A percentile compares a stretch with the other conserved stretches of the same genome.
phyloP scores from a whole-genome alignment of 2,113 vertebrate genomes.

The Pomatorhinus ruficollis region DNA sequence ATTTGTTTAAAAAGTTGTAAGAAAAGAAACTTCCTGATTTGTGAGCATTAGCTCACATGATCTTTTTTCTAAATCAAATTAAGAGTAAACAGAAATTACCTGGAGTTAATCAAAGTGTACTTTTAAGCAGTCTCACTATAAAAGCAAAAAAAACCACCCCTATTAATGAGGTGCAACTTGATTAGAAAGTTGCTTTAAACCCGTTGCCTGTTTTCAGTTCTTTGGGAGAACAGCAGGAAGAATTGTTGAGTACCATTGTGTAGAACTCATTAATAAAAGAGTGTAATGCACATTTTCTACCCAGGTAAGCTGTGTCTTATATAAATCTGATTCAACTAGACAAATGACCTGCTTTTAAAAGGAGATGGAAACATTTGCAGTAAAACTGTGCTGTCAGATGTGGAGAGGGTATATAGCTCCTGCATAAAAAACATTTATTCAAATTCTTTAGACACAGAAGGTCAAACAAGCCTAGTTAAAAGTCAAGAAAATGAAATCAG shows the following conservation, averaged over 20 bases:
- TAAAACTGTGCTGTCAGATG: conserved; percentile 25
- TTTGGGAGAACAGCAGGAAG: background rate
- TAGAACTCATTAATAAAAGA: conserved; percentile 62
- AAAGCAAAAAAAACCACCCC: background rate
- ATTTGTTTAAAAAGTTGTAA: background rate
- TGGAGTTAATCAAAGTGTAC: background rate
- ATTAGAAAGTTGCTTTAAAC: conserved; percentile 62
- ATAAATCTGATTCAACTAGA: conserved; percentile 46
- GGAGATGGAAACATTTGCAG: conserved; percentile 41
- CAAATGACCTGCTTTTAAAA: conserved; percentile 60
- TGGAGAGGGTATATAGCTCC: background rate
- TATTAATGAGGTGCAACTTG: conserved; percentile 33
- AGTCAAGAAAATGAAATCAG: background rate
- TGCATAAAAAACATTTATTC: conserved; percentile 50
- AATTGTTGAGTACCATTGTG: conserved; percentile 14
- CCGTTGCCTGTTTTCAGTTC: background rate
- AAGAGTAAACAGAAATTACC: background rate
- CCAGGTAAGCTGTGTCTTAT: conserved; percentile 21
- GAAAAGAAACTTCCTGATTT: background rate
- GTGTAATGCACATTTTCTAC: background rate
- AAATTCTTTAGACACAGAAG: conserved; percentile 57
- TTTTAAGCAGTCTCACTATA: conserved; percentile 5
- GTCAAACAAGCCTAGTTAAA: conserved; percentile 66
- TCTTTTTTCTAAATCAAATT: conserved; percentile 16
- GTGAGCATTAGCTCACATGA: background rate